A percentile compares a stretch with the other conserved stretches of the same genome.
phyloP scores from a whole-genome alignment of 2,113 vertebrate genomes.

The Thomomys bottae region DNA sequence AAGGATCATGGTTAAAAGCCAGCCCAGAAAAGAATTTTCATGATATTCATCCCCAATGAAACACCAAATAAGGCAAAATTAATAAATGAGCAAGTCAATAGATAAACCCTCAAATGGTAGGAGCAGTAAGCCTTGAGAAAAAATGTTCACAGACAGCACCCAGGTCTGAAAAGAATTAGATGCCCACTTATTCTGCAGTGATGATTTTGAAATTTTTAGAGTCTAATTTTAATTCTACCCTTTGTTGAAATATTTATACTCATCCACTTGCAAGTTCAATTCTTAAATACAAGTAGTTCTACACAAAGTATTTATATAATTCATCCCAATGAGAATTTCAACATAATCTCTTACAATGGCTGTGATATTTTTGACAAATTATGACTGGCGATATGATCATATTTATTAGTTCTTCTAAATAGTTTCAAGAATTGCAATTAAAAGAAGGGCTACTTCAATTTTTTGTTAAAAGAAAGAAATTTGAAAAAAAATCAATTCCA shows the following conservation, averaged over 20 bases:
- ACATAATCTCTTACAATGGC: background rate
- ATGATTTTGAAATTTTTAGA: background rate
- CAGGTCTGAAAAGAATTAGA: no score
- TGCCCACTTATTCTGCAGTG: background rate
- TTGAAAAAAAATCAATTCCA: background rate
- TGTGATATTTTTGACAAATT: conserved; percentile 1
- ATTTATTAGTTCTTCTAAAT: conserved; percentile 1
- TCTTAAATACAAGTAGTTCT: background rate
- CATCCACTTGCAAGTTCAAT: conserved; percentile 4
- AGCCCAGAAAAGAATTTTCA: no score
- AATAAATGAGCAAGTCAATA: background rate
- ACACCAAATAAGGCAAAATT: background rate
- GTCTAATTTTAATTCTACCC: background rate
- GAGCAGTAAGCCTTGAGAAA: no score
- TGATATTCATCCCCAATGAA: no score
- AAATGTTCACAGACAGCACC: no score
- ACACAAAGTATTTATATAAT: conserved; percentile 8
- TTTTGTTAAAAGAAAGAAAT: background rate
- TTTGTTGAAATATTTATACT: background rate
- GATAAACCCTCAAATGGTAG: background rate
- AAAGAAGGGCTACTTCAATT: background rate
- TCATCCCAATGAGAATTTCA: background rate
- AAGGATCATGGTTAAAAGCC: no score
- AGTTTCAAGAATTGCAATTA: background rate
- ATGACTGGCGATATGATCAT: conserved; percentile 1